phyloP scores from a whole-genome alignment of 2,888 invertebrate genomes.

The Sinotaia quadrata region DNA sequence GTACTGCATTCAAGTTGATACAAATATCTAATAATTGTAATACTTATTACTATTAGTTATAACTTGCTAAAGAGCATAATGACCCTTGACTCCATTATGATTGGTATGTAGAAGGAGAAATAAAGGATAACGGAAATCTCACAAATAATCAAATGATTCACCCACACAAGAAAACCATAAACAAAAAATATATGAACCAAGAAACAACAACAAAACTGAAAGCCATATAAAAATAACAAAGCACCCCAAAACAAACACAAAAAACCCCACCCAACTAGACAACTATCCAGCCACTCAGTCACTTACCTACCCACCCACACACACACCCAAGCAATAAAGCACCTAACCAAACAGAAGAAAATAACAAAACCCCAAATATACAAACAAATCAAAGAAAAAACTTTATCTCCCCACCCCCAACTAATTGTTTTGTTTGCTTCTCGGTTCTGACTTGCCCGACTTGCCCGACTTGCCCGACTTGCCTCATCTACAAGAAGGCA shows the following conservation, averaged over 20 bases:
- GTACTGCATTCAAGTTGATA: too few relatives aligned
- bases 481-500: slow-evolving; percentile 11
- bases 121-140: too few relatives aligned
- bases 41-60: too few relatives aligned
- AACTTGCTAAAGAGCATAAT: too few relatives aligned
- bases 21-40: too few relatives aligned
- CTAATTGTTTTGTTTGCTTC: too few relatives aligned
- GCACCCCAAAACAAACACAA: neutral
- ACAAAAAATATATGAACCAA: neutral
- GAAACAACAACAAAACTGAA: neutral
- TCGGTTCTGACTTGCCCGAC: too few relatives aligned
- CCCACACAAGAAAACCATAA: neutral
- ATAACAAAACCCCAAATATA: too few relatives aligned
- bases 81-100: too few relatives aligned
- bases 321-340: neutral
- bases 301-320: neutral
- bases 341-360: too few relatives aligned
- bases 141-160: neutral
- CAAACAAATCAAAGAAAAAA: too few relatives aligned
- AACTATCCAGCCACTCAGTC: neutral
- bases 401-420: neutral
- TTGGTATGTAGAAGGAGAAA: too few relatives aligned
- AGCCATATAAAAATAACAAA: neutral
- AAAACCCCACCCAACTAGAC: neutral
- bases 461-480: neutral